Conservation (phyloP, 2,113 vertebrate species). For the Suricata suricatta region DNA sequence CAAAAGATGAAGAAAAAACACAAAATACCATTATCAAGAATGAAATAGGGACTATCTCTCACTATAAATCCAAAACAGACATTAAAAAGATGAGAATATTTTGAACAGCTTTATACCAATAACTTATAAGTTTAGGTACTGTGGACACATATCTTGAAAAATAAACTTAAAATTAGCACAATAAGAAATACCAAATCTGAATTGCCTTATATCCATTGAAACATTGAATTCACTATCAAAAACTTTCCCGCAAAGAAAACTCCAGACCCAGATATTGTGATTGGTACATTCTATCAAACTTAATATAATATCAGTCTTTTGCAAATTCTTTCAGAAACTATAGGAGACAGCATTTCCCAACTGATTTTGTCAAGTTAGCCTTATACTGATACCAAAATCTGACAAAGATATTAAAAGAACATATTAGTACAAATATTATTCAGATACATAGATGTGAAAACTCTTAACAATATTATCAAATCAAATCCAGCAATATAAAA, state of each 20-base stretch:
- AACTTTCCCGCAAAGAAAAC: background rate
- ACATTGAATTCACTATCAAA: background rate
- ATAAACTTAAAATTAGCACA: background rate
- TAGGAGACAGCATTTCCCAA: background rate
- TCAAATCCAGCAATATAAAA: background rate
- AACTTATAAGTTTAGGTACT: background rate
- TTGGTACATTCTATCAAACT: background rate
- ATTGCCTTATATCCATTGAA: background rate
- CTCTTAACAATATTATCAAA: conserved; percentile 5
- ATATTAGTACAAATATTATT: background rate
- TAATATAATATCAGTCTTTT: background rate
- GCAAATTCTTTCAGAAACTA: background rate
- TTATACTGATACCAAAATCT: background rate
- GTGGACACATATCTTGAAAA: background rate
- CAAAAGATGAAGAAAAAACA: background rate
- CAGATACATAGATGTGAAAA: background rate
- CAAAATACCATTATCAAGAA: background rate
- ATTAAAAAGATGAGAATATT: background rate
- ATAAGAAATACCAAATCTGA: background rate
- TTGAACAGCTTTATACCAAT: background rate
- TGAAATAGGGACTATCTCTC: background rate
- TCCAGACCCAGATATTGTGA: background rate
- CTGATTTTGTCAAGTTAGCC: background rate
- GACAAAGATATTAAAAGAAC: background rate
- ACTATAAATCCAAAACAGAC: background rate